Conservation (phyloP, 2,797 vertebrate genomes). For the Brachymystax lenok region DNA sequence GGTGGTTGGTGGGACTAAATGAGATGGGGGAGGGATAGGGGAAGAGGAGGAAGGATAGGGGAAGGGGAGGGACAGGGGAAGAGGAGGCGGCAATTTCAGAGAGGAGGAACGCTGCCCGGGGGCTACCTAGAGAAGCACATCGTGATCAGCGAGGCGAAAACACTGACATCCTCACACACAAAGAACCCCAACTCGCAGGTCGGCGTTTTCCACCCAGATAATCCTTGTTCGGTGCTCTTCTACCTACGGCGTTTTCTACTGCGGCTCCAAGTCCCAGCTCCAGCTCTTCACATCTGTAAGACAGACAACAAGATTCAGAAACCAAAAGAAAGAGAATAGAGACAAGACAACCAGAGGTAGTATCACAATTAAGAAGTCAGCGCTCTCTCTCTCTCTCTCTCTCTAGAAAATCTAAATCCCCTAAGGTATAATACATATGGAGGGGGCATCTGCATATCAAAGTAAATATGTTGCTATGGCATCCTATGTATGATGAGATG, state of each 20-base stretch:
- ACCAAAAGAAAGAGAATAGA: too few species aligned
- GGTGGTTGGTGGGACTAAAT: conserved; percentile 2
- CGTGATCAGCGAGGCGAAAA: background rate
- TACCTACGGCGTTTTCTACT: background rate
- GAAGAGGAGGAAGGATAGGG: background rate
- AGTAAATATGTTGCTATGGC: conserved; percentile 64
- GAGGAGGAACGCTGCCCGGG: background rate
- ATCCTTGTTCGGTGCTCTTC: background rate
- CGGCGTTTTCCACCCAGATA: background rate
- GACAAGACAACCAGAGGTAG: background rate
- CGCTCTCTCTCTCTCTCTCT: background rate
- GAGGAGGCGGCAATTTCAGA: background rate
- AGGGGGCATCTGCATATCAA: conserved; percentile 73
- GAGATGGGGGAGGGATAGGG: background rate
- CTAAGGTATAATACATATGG: conserved; percentile 54
- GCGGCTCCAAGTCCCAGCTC: background rate
- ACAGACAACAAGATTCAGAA: background rate
- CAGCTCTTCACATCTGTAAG: conserved; percentile 9
- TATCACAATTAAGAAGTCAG: background rate
- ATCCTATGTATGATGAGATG: conserved; percentile 35
- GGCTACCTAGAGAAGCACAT: conserved; percentile 28
- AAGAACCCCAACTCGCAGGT: background rate
- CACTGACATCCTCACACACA: background rate
- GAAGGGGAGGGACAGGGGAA: conserved; percentile 1
- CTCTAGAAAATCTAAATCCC: conserved; percentile 66